Evolutionary conservation across 1,140 invertebrate species (phyloP), one percentile per base, ranked within the genome.

Genomic region (Patella vulgata): DNA sequence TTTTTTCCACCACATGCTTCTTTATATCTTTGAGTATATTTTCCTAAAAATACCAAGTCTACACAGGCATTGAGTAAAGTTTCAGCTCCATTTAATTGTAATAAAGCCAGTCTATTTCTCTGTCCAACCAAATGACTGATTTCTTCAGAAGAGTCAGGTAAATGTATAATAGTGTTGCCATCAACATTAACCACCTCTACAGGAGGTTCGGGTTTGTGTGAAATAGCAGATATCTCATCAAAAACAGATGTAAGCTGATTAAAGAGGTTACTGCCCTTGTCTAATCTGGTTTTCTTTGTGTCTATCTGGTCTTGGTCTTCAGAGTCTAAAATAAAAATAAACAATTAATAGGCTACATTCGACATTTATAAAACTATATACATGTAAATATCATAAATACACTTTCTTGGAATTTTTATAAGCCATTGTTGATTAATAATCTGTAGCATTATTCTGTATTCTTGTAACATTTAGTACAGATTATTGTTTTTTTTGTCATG

Each of bases 31-130:
- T 87, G 84, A 46, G 90, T 88, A 73, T 93, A 94, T 46, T 90
- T 87, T 53, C 89, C 89, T 23, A 96, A 86, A 69, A 91, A 90
- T 0, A 91, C 89, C 66, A 94, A 85, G 25, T 72, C 68, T 0
- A 90, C 85, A 78, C 93, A 94, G 67, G 93, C 88, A 66, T 92
- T 89, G 30, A 94, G 84, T n/a, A 95, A 81, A 19, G 90, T 89
- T 66, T 92, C 89, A 8, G 91, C 91, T n/a, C 91, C 93, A 69
- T 90, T 87, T 60, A 94, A 85, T 76, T 88, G 88, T 70, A 92
- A 88, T 19, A 94, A 81, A 31, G 85, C 66, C 46, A 86, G 83
- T 8, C 87, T 85, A 76, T 90, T 91, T 57, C 87, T 87, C 50
- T 82, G 84, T 9, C 86, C 78, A 63, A 91, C 87, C 82, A 84